Evolutionary conservation across 2,113 vertebrate species (phyloP).

Genomic region (Pygoscelis antarcticus): DNA sequence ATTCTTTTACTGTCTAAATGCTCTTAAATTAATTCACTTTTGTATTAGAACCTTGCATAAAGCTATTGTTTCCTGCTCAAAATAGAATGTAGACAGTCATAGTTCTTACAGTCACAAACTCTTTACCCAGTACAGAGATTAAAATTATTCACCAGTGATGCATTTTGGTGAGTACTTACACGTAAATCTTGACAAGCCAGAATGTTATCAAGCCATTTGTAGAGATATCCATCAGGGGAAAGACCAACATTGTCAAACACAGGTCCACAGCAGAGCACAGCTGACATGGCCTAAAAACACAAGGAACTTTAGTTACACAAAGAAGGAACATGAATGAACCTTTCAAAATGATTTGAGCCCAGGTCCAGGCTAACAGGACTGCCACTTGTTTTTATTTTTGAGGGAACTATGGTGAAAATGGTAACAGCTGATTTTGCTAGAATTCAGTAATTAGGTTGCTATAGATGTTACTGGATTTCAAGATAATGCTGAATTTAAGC

Average conservation of each 20-base stretch:
- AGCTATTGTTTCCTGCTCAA: background rate
- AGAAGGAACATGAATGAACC: background rate
- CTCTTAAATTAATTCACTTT: background rate
- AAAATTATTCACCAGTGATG: background rate
- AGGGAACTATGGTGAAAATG: background rate
- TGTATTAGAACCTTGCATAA: background rate
- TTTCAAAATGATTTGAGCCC: background rate
- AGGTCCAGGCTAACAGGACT: background rate
- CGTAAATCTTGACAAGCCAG: conserved; percentile 95
- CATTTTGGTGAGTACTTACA: conserved; percentile 74
- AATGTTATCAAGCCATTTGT: conserved; percentile 99
- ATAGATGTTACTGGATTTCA: background rate
- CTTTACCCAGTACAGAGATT: background rate
- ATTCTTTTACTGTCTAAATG: background rate
- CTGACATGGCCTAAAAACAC: conserved; percentile 90
- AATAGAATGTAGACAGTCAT: background rate
- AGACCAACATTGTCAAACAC: conserved; percentile 98
- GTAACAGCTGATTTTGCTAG: background rate
- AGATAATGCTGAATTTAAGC: background rate
- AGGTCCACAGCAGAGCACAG: conserved; percentile 95
- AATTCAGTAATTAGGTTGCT: background rate
- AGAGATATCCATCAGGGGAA: conserved; percentile 95
- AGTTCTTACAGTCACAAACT: background rate
- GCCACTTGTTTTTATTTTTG: background rate
- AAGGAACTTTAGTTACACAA: background rate